A percentile compares a stretch with the other conserved stretches of the same genome.
Evolutionary conservation across 1,140 invertebrate species (phyloP).

Genomic region (Dysdera silvatica): DNA sequence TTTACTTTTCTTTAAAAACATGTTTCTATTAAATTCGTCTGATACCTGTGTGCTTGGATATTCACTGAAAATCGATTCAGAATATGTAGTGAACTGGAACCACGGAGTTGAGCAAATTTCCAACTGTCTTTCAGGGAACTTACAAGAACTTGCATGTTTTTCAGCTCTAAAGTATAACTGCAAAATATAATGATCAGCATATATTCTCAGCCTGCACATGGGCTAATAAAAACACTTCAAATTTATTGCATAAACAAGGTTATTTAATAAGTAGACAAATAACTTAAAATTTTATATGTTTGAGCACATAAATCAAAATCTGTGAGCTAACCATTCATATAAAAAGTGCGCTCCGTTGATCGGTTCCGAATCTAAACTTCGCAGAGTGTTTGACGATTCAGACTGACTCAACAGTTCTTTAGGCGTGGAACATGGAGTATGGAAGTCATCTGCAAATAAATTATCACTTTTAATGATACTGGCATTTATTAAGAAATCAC

Average conservation of each 20-base stretch:
- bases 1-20: constrained; percentile 12
- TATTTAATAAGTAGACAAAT: too few relatives aligned
- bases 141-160: constrained; percentile 78
- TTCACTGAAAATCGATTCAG: constrained; percentile 85
- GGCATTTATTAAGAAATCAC: too few relatives aligned
- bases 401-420: constrained; percentile 56
- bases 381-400: constrained; percentile 8
- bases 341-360: too few relatives aligned
- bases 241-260: too few relatives aligned
- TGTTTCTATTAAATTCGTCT: constrained; percentile 5
- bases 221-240: too few relatives aligned
- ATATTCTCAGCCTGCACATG: too few relatives aligned
- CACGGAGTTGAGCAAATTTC: constrained; percentile 73
- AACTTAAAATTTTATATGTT: too few relatives aligned
- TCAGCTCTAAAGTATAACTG: constrained; percentile 71
- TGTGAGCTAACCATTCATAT: too few relatives aligned
- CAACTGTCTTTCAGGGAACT: constrained; percentile 80
- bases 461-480: too few relatives aligned
- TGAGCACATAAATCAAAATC: too few relatives aligned
- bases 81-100: constrained; percentile 68
- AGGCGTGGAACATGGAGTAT: constrained; percentile 87
- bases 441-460: constrained; percentile 52
- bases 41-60: constrained; percentile 53
- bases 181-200: too few relatives aligned
- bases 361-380: too few relatives aligned